phyloP scores from a whole-genome alignment of 2,113 vertebrate genomes.

The Rana temporaria region DNA sequence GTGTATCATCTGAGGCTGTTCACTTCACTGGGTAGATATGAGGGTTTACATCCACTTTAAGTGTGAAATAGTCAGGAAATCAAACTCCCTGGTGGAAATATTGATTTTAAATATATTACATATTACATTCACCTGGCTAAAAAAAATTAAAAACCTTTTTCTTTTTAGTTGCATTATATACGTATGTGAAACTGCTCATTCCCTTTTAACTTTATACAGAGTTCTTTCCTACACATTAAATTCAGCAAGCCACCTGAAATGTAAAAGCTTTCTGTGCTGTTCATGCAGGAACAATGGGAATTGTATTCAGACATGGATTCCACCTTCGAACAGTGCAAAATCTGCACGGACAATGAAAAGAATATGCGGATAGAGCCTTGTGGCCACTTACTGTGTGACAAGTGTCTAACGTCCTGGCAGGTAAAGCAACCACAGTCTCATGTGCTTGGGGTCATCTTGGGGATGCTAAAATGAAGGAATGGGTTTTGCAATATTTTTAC shows the following conservation, averaged over 20 bases:
- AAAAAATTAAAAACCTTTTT: neutral
- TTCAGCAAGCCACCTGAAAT: neutral
- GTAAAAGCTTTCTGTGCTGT: neutral
- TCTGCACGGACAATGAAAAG: conserved; percentile 84
- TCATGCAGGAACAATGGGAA: conserved; percentile 82
- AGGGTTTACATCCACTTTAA: too few relatives aligned
- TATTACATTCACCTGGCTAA: neutral
- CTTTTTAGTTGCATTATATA: too few relatives aligned
- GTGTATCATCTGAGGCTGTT: too few relatives aligned
- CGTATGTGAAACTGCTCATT: neutral
- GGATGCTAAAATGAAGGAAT: too few relatives aligned
- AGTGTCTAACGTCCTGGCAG: conserved; percentile 81
- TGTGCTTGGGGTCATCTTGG: too few relatives aligned
- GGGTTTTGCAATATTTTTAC: too few relatives aligned
- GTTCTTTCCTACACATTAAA: neutral
- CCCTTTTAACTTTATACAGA: neutral
- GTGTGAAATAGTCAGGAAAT: too few relatives aligned
- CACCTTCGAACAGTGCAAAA: conserved; percentile 88
- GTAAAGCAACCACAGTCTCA: conserved; percentile 60
- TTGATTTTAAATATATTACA: neutral
- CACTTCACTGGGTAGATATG: too few relatives aligned
- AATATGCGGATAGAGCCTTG: conserved; percentile 83
- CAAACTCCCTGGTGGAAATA: too few relatives aligned
- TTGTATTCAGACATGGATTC: conserved; percentile 86
- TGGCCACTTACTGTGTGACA: conserved; percentile 83